phyloP scores from a whole-genome alignment of 2,888 invertebrate genomes.

The Ophion costatus region DNA sequence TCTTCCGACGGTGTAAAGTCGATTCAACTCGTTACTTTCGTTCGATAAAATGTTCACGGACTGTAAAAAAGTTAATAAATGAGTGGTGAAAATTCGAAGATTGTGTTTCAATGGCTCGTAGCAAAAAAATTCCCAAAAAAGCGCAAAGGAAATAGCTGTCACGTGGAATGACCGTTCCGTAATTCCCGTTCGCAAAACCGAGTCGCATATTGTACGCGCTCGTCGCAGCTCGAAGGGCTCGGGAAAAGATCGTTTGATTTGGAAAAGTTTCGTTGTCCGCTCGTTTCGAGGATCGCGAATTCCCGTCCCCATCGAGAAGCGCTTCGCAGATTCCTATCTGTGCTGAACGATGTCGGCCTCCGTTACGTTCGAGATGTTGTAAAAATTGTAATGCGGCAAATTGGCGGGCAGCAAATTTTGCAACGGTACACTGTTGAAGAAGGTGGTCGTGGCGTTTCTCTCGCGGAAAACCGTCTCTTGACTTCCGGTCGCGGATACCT shows the following conservation, averaged over 20 bases:
- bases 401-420: constrained; percentile 79
- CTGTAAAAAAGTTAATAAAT: too few species aligned
- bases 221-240: not conserved
- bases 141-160: too few species aligned
- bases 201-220: not conserved
- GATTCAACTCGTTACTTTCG: too few species aligned
- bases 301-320: not conserved
- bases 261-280: not conserved
- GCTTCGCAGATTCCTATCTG: constrained; percentile 70
- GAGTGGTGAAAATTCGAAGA: too few species aligned
- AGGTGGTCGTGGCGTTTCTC: constrained; percentile 76
- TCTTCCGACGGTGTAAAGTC: too few species aligned
- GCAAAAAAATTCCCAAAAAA: too few species aligned
- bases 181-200: not conserved
- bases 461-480: constrained; percentile 76
- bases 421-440: constrained; percentile 76
- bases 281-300: not conserved
- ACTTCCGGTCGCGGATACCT: constrained; percentile 63
- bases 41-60: too few species aligned
- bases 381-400: constrained; percentile 80
- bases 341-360: constrained; percentile 78
- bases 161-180: not conserved
- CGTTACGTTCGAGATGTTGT: constrained; percentile 79
- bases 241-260: not conserved
- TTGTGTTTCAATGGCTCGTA: too few species aligned